These are phyloP conservation scores for Recurvirostra avosetta DNA, from an alignment of 2,113 vertebrate genomes.

Conservation along the genomic window DNA sequence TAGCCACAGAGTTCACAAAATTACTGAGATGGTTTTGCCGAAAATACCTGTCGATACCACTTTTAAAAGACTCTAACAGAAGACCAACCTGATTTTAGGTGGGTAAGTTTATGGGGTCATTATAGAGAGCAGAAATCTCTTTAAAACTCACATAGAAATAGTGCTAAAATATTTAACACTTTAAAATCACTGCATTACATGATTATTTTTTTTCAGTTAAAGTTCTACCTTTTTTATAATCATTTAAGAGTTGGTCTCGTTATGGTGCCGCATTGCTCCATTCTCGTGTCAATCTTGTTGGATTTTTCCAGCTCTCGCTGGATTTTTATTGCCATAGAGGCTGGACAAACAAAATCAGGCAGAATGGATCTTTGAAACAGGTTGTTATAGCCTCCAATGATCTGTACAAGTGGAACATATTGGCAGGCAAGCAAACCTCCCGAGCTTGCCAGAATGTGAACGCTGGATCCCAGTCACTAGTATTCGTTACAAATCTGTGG, in stretches of 20 bases:
- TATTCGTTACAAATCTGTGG: not conserved
- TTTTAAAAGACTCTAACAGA: conserved; percentile 35
- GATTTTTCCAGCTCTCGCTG: not conserved
- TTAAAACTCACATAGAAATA: not conserved
- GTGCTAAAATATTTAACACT: not conserved
- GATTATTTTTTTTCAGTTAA: not conserved
- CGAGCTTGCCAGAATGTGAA: not conserved
- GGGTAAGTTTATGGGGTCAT: conserved; percentile 9
- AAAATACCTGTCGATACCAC: conserved; percentile 8
- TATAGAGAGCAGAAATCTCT: not conserved
- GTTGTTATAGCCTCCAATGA: not conserved
- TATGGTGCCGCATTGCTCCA: not conserved
- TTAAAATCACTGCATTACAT: not conserved
- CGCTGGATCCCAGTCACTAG: not conserved
- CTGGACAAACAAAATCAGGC: not conserved
- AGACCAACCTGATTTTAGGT: conserved; percentile 32
- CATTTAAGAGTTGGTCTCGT: not conserved
- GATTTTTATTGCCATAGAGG: not conserved
- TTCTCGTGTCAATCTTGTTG: not conserved
- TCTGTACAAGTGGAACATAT: not conserved
- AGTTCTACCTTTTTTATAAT: not conserved
- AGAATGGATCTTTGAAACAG: not conserved
- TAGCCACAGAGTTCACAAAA: conserved; percentile 24
- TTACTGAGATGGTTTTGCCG: conserved; percentile 27
- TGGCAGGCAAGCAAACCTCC: not conserved